Evolutionary conservation across 2,888 invertebrate genomes (phyloP).

Genomic region (Pollenia amentaria): DNA sequence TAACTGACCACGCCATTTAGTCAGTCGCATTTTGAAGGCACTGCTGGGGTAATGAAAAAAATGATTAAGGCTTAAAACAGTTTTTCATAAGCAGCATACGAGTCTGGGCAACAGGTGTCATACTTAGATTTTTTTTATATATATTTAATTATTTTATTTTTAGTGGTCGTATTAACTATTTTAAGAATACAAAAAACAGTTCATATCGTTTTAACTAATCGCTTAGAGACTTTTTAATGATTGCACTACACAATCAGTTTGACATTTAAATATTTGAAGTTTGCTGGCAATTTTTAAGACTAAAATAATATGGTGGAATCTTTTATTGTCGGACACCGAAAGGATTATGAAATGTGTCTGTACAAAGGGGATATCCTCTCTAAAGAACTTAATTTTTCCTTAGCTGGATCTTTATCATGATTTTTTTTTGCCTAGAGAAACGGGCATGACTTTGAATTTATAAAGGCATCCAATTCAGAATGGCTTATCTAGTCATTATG

Average conservation of each 20-base stretch:
- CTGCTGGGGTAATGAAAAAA: conserved; percentile 1
- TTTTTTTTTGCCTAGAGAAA: too few species aligned
- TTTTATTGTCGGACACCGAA: too few species aligned
- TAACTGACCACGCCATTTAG: conserved; percentile 66
- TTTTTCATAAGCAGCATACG: conserved; percentile 2
- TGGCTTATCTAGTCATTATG: too few species aligned
- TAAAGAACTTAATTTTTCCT: too few species aligned
- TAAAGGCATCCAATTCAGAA: too few species aligned
- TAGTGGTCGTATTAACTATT: conserved; percentile 13
- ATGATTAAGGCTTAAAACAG: conserved; percentile 23
- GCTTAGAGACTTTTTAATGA: conserved; percentile 38
- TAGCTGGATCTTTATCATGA: too few species aligned
- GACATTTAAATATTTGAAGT: not conserved
- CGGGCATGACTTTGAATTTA: too few species aligned
- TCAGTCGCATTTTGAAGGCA: conserved; percentile 42
- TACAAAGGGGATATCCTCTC: too few species aligned
- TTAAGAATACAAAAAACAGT: conserved; percentile 26
- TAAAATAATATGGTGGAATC: too few species aligned
- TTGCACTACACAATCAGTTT: not conserved
- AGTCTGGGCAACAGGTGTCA: conserved; percentile 66
- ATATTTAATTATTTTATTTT: not conserved
- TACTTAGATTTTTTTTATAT: conserved; percentile 32
- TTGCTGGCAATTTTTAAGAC: too few species aligned
- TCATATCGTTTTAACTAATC: conserved; percentile 49
- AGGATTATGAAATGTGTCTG: too few species aligned